Conservation (phyloP, 2,797 vertebrate species). For the Eospalax fontanierii region DNA sequence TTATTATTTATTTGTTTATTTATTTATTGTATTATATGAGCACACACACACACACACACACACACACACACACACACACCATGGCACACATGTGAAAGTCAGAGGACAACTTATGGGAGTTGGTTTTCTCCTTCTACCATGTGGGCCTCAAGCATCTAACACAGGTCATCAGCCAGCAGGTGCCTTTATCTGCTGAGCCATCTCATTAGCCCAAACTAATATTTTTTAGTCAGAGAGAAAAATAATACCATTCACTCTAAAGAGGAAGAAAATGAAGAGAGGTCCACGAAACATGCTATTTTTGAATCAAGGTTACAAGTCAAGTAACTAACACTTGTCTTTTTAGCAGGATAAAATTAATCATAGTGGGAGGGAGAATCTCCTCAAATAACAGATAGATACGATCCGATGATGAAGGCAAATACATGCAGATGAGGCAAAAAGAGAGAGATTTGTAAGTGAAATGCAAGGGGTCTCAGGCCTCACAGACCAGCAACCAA, state of each 20-base stretch:
- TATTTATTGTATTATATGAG: background rate
- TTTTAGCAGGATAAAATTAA: too few relatives aligned
- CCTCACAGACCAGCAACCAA: too few relatives aligned
- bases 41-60: background rate
- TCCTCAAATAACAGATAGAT: too few relatives aligned
- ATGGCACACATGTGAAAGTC: background rate
- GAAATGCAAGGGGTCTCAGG: too few relatives aligned
- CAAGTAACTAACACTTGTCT: too few relatives aligned
- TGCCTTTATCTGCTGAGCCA: background rate
- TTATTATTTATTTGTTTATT: background rate
- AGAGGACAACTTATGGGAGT: background rate
- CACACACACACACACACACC: background rate
- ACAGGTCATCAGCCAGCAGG: background rate
- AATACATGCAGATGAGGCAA: too few relatives aligned
- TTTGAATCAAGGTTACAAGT: too few relatives aligned
- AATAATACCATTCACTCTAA: background rate
- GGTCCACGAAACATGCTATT: too few relatives aligned
- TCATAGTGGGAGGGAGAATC: too few relatives aligned
- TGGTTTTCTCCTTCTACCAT: background rate
- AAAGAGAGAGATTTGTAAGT: too few relatives aligned
- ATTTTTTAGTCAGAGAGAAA: constrained; percentile 6
- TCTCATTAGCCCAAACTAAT: background rate
- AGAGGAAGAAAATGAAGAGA: background rate
- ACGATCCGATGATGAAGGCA: too few relatives aligned
- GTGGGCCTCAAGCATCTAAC: background rate